Evolutionary conservation across 1,140 invertebrate genomes (phyloP).

Genomic region (Colletes latitarsis): DNA sequence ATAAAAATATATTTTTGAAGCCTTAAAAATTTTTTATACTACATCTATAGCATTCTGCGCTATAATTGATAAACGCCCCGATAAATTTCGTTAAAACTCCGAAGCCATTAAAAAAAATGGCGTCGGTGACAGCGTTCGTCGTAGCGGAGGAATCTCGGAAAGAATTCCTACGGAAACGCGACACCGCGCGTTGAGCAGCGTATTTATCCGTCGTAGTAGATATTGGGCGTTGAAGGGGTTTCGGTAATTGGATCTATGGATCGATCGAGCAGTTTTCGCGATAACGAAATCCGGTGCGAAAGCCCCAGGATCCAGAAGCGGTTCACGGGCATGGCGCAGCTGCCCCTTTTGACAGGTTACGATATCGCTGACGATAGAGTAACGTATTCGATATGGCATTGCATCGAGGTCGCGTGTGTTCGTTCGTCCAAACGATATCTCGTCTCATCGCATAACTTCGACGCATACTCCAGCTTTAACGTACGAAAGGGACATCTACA

Average conservation of each 20-base stretch:
- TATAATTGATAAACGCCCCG: too few species aligned
- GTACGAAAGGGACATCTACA: conserved; percentile 6
- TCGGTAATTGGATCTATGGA: conserved; percentile 56
- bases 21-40: too few species aligned
- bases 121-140: too few species aligned
- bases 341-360: conserved; percentile 41
- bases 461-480: conserved; percentile 10
- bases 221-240: conserved; percentile 21
- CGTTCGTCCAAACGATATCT: conserved; percentile 21
- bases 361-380: conserved; percentile 46
- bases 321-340: conserved; percentile 9
- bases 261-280: conserved; percentile 51
- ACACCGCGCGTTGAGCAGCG: neutral
- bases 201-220: conserved; percentile 23
- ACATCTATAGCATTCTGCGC: too few species aligned
- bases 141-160: neutral
- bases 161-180: neutral
- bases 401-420: conserved; percentile 12
- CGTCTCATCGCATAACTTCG: neutral
- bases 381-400: conserved; percentile 29
- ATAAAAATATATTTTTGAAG: too few species aligned
- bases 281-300: conserved; percentile 46
- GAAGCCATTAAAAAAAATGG: too few species aligned
- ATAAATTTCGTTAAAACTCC: too few species aligned
- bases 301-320: conserved; percentile 26